Conservation (phyloP, 2,113 vertebrate species). For the Sterna hirundo region DNA sequence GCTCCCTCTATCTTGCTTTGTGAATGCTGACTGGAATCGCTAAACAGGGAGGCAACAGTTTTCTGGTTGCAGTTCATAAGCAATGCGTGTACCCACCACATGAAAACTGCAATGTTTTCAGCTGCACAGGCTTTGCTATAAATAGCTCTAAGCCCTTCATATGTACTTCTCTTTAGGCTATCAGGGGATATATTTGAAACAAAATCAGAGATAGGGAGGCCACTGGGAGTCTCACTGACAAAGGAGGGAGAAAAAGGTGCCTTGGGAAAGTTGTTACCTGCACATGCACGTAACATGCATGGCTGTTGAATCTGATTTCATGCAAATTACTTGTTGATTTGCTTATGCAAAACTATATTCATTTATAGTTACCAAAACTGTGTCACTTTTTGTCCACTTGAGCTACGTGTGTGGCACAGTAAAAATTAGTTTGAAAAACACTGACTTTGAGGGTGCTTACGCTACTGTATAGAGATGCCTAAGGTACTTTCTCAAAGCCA, state of each 20-base stretch:
- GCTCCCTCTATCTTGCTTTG: background rate
- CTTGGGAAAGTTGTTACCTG: background rate
- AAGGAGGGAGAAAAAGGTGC: background rate
- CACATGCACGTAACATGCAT: background rate
- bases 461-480: background rate
- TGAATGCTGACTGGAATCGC: constrained; percentile 21
- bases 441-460: background rate
- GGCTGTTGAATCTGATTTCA: background rate
- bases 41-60: constrained; percentile 35
- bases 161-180: constrained; percentile 36
- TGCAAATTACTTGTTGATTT: background rate
- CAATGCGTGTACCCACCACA: background rate
- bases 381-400: background rate
- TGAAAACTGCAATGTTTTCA: constrained; percentile 49
- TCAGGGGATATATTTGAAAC: background rate
- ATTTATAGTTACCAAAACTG: background rate
- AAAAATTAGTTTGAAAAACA: background rate
- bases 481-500: background rate
- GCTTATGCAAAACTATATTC: background rate
- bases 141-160: constrained; percentile 35
- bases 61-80: constrained; percentile 36
- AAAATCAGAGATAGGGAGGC: background rate
- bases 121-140: constrained; percentile 32
- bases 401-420: accelerated
- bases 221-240: background rate